Conservation (phyloP, 2,888 invertebrate genomes). For the Plagodis pulveraria region DNA sequence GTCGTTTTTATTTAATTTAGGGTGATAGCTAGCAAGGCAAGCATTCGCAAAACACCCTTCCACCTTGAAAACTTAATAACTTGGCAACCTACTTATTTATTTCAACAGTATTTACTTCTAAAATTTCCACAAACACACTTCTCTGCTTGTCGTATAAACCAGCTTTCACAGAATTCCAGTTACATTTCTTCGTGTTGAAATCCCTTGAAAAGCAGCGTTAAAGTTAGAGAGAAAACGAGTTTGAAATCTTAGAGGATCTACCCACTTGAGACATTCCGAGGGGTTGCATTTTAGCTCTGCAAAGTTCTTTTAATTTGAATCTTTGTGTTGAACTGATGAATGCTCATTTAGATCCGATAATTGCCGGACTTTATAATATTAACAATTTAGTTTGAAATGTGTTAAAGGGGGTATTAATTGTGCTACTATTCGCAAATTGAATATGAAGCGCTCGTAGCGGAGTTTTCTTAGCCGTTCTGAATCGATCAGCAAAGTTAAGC, state of each 20-base stretch:
- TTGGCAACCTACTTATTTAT: too few relatives aligned
- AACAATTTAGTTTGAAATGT: background rate
- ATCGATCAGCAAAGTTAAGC: too few relatives aligned
- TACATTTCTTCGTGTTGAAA: background rate
- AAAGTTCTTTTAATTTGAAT: constrained; percentile 29
- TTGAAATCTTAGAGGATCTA: constrained; percentile 1
- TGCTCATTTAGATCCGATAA: constrained; percentile 7
- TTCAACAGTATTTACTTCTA: too few relatives aligned
- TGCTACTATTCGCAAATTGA: too few relatives aligned
- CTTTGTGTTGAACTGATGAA: constrained; percentile 19
- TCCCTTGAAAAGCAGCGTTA: background rate
- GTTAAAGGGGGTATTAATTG: background rate
- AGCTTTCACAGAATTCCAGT: background rate
- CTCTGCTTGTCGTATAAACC: background rate
- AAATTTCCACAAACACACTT: background rate
- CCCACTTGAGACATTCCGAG: background rate
- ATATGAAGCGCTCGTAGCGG: too few relatives aligned
- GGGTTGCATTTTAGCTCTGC: background rate
- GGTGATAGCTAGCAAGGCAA: too few relatives aligned
- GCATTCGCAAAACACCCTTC: too few relatives aligned
- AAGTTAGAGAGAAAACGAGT: constrained; percentile 1
- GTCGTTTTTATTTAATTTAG: too few relatives aligned
- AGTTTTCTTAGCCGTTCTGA: too few relatives aligned
- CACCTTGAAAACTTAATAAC: too few relatives aligned
- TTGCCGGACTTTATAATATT: constrained; percentile 10